These are phyloP conservation scores for Lycocorax pyrrhopterus DNA, from an alignment of 2,113 vertebrate genomes.

Conservation along the genomic window DNA sequence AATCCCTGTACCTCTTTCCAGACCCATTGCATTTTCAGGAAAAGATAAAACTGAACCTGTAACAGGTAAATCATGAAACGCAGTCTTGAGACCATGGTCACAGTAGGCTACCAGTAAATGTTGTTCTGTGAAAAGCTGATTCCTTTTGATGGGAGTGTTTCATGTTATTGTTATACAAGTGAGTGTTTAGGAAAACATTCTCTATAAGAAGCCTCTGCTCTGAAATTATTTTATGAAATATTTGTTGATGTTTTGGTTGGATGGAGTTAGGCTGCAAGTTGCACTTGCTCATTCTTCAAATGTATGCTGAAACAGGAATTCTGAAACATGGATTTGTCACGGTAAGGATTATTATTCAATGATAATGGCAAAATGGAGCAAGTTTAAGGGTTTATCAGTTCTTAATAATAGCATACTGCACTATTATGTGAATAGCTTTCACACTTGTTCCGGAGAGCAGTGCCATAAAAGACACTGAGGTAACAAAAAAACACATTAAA, in stretches of 20 bases:
- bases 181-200: neutral
- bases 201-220: neutral
- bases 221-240: neutral
- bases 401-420: neutral
- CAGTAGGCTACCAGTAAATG: neutral
- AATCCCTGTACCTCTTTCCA: slow-evolving; percentile 50
- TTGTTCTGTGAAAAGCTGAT: neutral
- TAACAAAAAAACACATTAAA: neutral
- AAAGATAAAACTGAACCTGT: slow-evolving; percentile 87
- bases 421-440: neutral
- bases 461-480: neutral
- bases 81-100: neutral
- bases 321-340: neutral
- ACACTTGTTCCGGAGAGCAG: neutral
- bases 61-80: slow-evolving; percentile 77
- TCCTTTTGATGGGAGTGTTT: neutral
- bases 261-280: neutral
- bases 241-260: neutral
- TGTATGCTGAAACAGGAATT: neutral
- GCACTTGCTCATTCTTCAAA: neutral
- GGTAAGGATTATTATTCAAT: neutral
- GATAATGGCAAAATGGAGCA: neutral
- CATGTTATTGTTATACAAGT: neutral
- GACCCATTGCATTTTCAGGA: slow-evolving; percentile 76
- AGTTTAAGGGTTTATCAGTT: neutral